Evolutionary conservation across 2,797 vertebrate species (phyloP), one percentile per base, ranked within the genome.

Genomic region (Florisuga fusca): DNA sequence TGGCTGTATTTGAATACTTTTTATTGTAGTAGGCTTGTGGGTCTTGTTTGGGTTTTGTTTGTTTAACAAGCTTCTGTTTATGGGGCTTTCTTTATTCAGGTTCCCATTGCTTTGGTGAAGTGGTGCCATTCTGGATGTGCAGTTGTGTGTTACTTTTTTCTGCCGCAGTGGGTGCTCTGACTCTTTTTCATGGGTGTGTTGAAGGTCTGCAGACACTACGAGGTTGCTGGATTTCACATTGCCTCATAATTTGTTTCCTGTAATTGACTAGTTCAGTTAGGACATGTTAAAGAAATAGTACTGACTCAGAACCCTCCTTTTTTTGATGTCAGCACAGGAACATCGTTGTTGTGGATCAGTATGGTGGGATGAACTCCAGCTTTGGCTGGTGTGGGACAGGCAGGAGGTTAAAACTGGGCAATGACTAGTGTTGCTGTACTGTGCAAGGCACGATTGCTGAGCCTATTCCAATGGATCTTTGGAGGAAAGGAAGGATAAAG

Each of bases 101-200:
- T 55, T 75, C 11, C 48, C 14, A 4, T 23, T 12, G 31, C 33
- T 43, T 41, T n/a, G 41, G 26, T n/a, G 16, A 46, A 34, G 36
- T 46, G 5, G 20, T 48, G 45, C 50, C 7, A 0, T 81, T 67
- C 45, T n/a, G 13, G 25, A n/a, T 41, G 21, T 1, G 5, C 23
- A n/a, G 63, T 21, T 79, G 21, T 1, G 1, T 33, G 1, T 66
- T 59, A 17, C 1, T 0, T 22, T n/a, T 59, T 55, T 43, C 29
- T 72, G 41, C 34, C 2, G 4, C 6, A 10, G 4, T 1, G 2
- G 23, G 3, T 61, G 19, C 31, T 86, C n/a, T 38, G 12, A 9
- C 33, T 81, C 36, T 63, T 53, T 62, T 12, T 73, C 1, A 1
- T 5, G 11, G 7, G 1, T 19, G 6, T 48, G 10, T 22, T 75